Base-by-base conservation (phyloP, 2,113 vertebrate genomes). In the Lonchura striata region DNA sequence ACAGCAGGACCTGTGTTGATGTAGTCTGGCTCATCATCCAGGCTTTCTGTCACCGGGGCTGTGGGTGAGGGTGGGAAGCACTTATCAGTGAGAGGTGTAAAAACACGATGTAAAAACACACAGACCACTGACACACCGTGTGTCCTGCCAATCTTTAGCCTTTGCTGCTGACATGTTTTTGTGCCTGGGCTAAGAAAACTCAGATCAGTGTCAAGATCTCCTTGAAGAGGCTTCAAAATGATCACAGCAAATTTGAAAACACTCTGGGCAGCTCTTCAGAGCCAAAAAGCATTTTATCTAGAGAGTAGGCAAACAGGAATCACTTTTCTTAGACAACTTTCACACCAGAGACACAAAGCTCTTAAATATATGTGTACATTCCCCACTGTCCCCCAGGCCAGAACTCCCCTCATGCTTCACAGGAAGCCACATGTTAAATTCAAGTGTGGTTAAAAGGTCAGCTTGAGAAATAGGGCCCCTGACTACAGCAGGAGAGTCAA, bases 21-120 rank as follows among this genome's bases (percentile, higher is more conserved):
- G 0, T 98, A 98, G 57, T 98, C 97, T 0, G 98, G 97, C 49
- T 98, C 98, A 3, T 94, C 96, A 17, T 97, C 96, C 0, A 7
- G n/a, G 79, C 88, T 96, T 33, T 88, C 97, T 10, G 27, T 7
- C 35, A 64, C 25, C 7, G 31, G 30, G 8, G 57, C 31, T 94
- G 59, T 3, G 23, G 21, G 42, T 3, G 1, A 30, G 70, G 75
- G 37, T n/a, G 24, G 15, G 12, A 60, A 89, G 46, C 61, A 17
- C 8, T 16, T 25, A 14, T 33, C 21, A 80, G 41, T 20, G 14
- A 61, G 20, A 2, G 3, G 22, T 31, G 33, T 24, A 3, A 39
- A 2, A 56, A 7, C 44, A 24, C 7, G 11, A 7, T 31, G n/a
- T 22, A 3, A 30, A 3, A 61, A 5, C 44, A 31, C 16, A 22